Evolutionary conservation across 2,113 vertebrate genomes (phyloP), one percentile per base, ranked within the genome.

Genomic region (Coreoperca whiteheadi): DNA sequence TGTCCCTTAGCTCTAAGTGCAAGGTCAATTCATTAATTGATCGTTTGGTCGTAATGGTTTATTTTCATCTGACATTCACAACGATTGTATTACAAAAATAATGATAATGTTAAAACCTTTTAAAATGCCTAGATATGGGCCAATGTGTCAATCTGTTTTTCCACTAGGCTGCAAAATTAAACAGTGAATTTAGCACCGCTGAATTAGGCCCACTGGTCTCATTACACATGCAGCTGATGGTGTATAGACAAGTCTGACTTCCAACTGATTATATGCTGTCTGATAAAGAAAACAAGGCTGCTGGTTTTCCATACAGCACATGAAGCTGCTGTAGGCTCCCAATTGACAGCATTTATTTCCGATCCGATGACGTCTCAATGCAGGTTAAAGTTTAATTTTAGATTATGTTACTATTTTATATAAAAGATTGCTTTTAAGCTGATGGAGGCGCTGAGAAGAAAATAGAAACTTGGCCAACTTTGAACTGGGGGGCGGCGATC

Each of bases 401-500:
- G 20, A 41, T 41, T 16, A 51, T 32, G n/a, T 54, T 7, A 30
- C 8, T 32, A 23, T 66, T 71, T 66, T 56, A 11, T 0, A 56
- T 30, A 63, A 54, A 28, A 67, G 0, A 20, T 2, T 32, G 1
- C 34, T 54, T 68, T 78, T 25, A 21, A 11, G 8, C 59, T 74
- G 72, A 59, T n/a, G 21, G 10, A 61, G 18, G 11, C 54, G 20
- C 41, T 10, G 32, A 21, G 56, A 70, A 39, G 65, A 10, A 57
- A 51, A 83, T 69, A 83, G 56, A 84, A 34, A 72, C 18, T 70
- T 20, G 53, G 12, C 63, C 82, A 89, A 90, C 69, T 88, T 91
- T 76, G 77, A 50, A 21, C 8, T 37, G 79, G 75, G 75, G 81
- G 91, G 90, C 53, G 82, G 92, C 14, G 82, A 69, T 88, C 69